These are phyloP conservation scores for Globodera ellingtonae DNA, from an alignment of 1,140 invertebrate genomes.

Conservation along the genomic window DNA sequence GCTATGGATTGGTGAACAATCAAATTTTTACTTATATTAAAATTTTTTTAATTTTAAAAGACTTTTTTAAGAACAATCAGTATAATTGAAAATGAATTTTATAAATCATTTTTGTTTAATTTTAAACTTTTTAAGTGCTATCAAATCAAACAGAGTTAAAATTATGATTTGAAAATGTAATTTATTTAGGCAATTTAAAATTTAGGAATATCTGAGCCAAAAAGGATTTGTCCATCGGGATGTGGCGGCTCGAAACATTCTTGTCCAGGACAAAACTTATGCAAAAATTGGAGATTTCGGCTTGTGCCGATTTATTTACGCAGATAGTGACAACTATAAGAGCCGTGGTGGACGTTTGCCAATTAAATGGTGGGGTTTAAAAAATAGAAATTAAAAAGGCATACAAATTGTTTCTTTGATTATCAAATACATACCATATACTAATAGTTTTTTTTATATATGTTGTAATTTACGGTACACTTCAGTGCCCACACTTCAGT, in stretches of 20 bases:
- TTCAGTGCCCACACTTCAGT: too few species aligned
- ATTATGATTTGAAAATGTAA: too few species aligned
- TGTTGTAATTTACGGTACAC: too few species aligned
- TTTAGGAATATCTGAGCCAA: conserved; percentile 66
- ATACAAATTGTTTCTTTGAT: too few species aligned
- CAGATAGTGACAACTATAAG: conserved; percentile 67
- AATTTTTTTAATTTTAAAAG: too few species aligned
- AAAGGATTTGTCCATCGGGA: conserved; percentile 69
- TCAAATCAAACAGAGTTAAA: too few species aligned
- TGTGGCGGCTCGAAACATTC: conserved; percentile 68
- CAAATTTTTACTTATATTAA: conserved; percentile 2
- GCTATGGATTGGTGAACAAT: conserved; percentile 59
- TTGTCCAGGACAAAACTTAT: conserved; percentile 66
- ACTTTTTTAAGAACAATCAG: too few species aligned
- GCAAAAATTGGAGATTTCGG: conserved; percentile 68
- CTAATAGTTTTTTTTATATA: background rate
- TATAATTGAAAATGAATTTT: too few species aligned
- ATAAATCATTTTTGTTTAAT: too few species aligned
- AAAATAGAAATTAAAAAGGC: too few species aligned
- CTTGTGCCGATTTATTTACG: conserved; percentile 67
- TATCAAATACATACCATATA: background rate
- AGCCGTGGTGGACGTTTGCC: conserved; percentile 66
- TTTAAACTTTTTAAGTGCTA: too few species aligned
- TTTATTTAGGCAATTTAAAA: background rate
- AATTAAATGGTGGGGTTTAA: conserved; percentile 66